A percentile compares a stretch with the other conserved stretches of the same genome.
phyloP scores from a whole-genome alignment of 2,888 invertebrate species.

The Sinopyrophorus schimmeli region DNA sequence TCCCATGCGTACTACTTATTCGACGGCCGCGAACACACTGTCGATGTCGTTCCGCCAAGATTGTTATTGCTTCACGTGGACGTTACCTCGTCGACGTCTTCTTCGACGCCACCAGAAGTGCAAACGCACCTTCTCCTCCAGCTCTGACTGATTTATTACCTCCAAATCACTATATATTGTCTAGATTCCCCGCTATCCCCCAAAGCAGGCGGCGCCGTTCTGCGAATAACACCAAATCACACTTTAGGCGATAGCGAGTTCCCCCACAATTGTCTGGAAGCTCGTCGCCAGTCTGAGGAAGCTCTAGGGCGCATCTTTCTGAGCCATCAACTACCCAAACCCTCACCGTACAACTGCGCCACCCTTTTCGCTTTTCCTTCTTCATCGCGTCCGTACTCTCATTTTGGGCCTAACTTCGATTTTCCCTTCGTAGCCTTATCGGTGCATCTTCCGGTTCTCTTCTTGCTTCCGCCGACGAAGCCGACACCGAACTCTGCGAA shows the following conservation, averaged over 20 bases:
- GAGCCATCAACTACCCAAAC: conserved; percentile 8
- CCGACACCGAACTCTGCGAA: too few relatives aligned
- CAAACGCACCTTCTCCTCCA: conserved; percentile 16
- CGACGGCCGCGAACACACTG: conserved; percentile 59
- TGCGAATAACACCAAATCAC: conserved; percentile 18
- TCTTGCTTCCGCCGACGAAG: too few relatives aligned
- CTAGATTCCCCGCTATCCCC: conserved; percentile 22
- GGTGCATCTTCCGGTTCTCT: too few relatives aligned
- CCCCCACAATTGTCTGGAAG: conserved; percentile 26
- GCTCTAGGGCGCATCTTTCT: conserved; percentile 18
- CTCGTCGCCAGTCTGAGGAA: conserved; percentile 17
- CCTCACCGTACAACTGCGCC: not conserved
- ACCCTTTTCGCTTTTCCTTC: not conserved
- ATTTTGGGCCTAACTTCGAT: too few relatives aligned
- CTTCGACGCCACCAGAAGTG: conserved; percentile 42
- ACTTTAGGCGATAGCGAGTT: conserved; percentile 15
- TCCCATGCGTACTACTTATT: conserved; percentile 52
- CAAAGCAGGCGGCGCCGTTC: conserved; percentile 23
- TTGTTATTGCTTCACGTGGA: conserved; percentile 41
- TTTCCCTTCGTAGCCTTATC: too few relatives aligned
- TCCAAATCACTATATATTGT: conserved; percentile 29
- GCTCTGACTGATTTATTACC: conserved; percentile 24
- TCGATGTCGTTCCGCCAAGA: conserved; percentile 34
- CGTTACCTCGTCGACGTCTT: conserved; percentile 46
- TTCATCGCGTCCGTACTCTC: too few relatives aligned